These are phyloP conservation scores for Apocrypta bakeri DNA, from an alignment of 1,140 invertebrate genomes.

Conservation along the genomic window DNA sequence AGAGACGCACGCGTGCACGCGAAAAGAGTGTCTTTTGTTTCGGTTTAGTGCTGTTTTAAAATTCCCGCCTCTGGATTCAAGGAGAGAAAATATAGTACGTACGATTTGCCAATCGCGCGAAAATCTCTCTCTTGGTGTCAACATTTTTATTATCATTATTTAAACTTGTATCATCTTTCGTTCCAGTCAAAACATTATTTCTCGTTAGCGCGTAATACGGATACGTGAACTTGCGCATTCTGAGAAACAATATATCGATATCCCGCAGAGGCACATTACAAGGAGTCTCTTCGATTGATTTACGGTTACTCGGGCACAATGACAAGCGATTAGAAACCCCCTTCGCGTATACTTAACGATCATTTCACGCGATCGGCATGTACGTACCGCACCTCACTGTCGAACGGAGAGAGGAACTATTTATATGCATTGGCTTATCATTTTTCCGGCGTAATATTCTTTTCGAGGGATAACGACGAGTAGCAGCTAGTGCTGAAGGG, in stretches of 20 bases:
- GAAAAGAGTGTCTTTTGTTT: neutral
- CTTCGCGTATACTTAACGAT: neutral
- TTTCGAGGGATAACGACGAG: neutral
- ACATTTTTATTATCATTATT: too few relatives aligned
- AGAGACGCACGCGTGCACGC: neutral
- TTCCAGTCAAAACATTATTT: too few relatives aligned
- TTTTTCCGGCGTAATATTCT: conserved; percentile 50
- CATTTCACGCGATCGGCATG: conserved; percentile 14
- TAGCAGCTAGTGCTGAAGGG: too few relatives aligned
- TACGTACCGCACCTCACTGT: conserved; percentile 28
- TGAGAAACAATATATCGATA: conserved; percentile 37
- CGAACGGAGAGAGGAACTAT: too few relatives aligned
- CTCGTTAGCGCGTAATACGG: neutral
- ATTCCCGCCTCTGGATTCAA: neutral
- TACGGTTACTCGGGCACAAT: conserved; percentile 18
- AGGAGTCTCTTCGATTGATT: neutral
- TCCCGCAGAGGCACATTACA: too few relatives aligned
- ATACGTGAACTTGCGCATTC: too few relatives aligned
- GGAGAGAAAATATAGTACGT: neutral
- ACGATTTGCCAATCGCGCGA: neutral
- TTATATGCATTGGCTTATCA: conserved; percentile 62
- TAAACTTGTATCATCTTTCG: too few relatives aligned
- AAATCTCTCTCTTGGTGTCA: too few relatives aligned
- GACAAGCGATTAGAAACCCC: conserved; percentile 17
- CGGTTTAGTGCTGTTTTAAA: neutral